phyloP scores from a whole-genome alignment of 2,888 invertebrate genomes.

The Phlogophora meticulosa region DNA sequence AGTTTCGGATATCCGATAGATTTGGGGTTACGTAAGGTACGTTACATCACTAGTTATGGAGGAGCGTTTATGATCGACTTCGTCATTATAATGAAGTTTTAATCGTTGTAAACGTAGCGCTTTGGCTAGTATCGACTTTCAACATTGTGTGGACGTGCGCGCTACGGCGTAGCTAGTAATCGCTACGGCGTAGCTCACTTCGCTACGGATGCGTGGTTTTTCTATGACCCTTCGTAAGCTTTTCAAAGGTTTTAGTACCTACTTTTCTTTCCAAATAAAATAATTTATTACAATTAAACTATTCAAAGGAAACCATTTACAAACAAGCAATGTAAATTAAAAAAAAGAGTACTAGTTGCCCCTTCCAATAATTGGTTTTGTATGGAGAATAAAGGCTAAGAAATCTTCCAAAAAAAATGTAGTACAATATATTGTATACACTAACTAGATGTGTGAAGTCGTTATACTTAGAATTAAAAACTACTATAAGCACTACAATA shows the following conservation, averaged over 20 bases:
- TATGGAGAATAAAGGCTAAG: no score
- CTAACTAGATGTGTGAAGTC: no score
- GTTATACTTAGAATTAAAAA: no score
- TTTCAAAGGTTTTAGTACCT: not conserved
- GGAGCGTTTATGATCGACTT: conserved; percentile 8
- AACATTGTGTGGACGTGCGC: not conserved
- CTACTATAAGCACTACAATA: no score
- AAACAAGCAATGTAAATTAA: no score
- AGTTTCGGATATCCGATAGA: conserved; percentile 49
- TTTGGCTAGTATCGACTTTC: not conserved
- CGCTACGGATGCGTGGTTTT: not conserved
- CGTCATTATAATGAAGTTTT: conserved; percentile 23
- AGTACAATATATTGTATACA: no score
- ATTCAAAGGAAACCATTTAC: no score
- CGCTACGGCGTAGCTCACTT: conserved; percentile 35
- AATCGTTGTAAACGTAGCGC: not conserved
- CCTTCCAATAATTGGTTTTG: no score
- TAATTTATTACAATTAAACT: no score
- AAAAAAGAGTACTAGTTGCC: no score
- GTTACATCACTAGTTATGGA: conserved; percentile 39
- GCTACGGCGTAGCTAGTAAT: conserved; percentile 39
- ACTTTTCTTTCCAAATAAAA: no score
- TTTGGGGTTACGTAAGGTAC: conserved; percentile 5
- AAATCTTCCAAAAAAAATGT: no score
- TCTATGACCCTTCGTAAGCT: not conserved